phyloP scores from a whole-genome alignment of 2,797 vertebrate species.

The Crossoptilon crossoptilon region DNA sequence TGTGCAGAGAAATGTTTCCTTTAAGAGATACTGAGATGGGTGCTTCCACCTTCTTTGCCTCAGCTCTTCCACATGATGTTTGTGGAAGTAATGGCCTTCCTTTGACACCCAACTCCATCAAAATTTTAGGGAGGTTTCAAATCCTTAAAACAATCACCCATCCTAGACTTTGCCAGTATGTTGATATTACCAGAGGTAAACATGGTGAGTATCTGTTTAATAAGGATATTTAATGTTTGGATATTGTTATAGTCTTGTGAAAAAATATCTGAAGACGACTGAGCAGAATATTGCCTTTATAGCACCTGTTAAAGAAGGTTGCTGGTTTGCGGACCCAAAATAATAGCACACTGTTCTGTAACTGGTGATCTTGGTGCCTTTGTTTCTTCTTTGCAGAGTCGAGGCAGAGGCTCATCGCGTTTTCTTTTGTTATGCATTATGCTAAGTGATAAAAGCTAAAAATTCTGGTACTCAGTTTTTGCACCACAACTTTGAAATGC shows the following conservation, averaged over 20 bases:
- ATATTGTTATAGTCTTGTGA: neutral
- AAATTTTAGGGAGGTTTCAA: constrained; percentile 98
- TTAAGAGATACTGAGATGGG: constrained; percentile 93
- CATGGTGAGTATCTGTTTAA: constrained; percentile 85
- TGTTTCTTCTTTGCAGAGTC: neutral
- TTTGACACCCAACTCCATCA: constrained; percentile 98
- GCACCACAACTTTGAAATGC: neutral
- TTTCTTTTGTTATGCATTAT: neutral
- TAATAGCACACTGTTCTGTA: neutral
- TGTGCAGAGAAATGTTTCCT: constrained; percentile 84
- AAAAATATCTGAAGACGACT: neutral
- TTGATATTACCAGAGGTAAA: constrained; percentile 96
- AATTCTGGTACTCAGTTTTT: neutral
- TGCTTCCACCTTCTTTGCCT: constrained; percentile 97
- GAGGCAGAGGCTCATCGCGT: neutral
- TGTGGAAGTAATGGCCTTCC: constrained; percentile 98
- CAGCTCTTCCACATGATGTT: constrained; percentile 97
- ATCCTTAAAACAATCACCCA: constrained; percentile 95
- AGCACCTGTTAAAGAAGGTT: neutral
- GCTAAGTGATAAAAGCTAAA: neutral
- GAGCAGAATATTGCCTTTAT: neutral
- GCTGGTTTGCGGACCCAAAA: neutral
- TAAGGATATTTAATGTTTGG: neutral
- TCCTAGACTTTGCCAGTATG: constrained; percentile 95
- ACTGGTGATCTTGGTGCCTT: neutral